Percentiles rank a stretch among this genome's conserved stretches.
Conservation (phyloP, 2,797 vertebrate species). For the Urocyon cinereoargenteus region DNA sequence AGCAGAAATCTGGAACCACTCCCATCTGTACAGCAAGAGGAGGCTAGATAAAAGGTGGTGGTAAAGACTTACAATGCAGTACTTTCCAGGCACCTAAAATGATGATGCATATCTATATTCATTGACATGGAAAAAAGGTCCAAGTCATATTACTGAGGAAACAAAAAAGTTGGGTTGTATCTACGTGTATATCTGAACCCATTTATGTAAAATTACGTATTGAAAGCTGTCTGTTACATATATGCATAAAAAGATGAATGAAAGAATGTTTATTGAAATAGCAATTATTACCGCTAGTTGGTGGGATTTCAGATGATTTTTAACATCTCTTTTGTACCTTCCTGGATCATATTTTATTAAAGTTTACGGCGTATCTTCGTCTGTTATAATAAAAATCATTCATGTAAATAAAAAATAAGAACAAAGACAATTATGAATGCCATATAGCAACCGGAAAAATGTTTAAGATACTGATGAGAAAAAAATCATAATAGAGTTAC, state of each 20-base stretch:
- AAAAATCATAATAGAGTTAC: neutral
- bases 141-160: neutral
- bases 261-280: neutral
- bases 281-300: neutral
- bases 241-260: neutral
- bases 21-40: neutral
- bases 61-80: neutral
- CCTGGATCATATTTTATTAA: neutral
- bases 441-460: neutral
- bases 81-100: neutral
- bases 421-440: neutral
- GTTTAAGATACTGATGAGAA: neutral
- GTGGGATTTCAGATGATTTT: neutral
- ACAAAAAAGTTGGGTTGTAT: neutral
- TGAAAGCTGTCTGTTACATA: neutral
- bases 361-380: neutral
- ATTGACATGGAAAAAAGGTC: neutral
- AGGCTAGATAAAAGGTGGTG: neutral
- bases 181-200: neutral
- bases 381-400: neutral
- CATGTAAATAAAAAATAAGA: conserved; percentile 1
- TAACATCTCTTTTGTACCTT: neutral
- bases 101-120: neutral
- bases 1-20: neutral
- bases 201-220: neutral